Evolutionary conservation across 2,888 invertebrate genomes (phyloP).

Genomic region (Conchocele bisecta): DNA sequence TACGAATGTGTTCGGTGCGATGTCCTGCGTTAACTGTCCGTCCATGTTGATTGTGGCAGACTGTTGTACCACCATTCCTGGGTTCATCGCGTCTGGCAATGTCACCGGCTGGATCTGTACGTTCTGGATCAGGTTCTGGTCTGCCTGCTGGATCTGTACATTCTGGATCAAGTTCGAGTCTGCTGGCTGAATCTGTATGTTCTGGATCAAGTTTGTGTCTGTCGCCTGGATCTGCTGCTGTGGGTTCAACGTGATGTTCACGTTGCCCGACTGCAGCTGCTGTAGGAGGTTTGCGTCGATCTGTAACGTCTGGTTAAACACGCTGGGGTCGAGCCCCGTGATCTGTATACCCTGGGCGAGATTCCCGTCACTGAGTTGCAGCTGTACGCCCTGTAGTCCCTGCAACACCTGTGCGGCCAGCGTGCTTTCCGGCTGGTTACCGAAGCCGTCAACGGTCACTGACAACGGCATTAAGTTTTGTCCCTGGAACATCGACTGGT

Average conservation of each 20-base stretch:
- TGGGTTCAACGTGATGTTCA: constrained; percentile 81
- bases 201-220: constrained; percentile 71
- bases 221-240: constrained; percentile 58
- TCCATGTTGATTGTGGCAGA: constrained; percentile 57
- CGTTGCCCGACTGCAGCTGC: constrained; percentile 82
- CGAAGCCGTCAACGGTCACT: constrained; percentile 66
- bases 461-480: constrained; percentile 73
- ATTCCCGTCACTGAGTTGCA: constrained; percentile 79
- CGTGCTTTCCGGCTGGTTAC: constrained; percentile 63
- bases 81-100: constrained; percentile 68
- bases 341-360: constrained; percentile 82
- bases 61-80: constrained; percentile 79
- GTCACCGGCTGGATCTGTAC: constrained; percentile 68
- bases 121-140: too few species aligned
- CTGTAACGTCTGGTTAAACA: constrained; percentile 82
- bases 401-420: constrained; percentile 76
- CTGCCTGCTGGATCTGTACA: constrained; percentile 2
- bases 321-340: constrained; percentile 81
- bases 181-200: constrained; percentile 16
- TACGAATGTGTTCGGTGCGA: constrained; percentile 56
- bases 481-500: constrained; percentile 67
- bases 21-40: constrained; percentile 45
- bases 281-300: constrained; percentile 84
- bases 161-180: constrained; percentile 72
- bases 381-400: constrained; percentile 79